Evolutionary conservation across 2,888 invertebrate genomes (phyloP), one percentile per base, ranked within the genome.

Genomic region (Oscheius sp.): DNA sequence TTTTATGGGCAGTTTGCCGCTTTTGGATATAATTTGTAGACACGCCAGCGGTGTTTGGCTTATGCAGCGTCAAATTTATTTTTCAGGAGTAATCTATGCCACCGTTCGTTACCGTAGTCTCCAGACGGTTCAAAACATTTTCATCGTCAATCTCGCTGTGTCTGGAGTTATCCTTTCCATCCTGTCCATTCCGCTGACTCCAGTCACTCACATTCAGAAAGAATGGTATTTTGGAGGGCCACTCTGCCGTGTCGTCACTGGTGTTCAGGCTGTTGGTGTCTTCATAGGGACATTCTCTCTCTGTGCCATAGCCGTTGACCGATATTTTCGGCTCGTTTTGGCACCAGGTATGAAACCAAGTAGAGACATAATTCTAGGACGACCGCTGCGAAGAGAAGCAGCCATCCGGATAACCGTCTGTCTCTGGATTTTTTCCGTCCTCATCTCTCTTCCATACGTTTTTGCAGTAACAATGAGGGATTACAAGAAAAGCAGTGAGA

Each of bases 271-370:
- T 61, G 92, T 94, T 84, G 94, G 94, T 86, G 94, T 97, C 78
- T 96, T 96, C 90, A 94, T 96, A 85, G 95, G 95, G 72, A 95
- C 95, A 1, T 89, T 96, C 82, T 96, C 96, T 6, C 90, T 97
- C 73, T 95, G 94, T 80, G 93, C 95, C 78, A 97, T 97, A 82
- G 96, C 97, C 64, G 92, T 96, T 70, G 96, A 97, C 89, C 91
- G 96, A 68, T 97, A 94, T 88, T 76, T 71, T 57, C 59, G 73
- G 36, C 59, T 80, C 12, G 75, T 75, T 17, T 50, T 71, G 8
- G 69, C 74, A 1, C 79, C 79, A 32, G 76, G 78, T 75, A 38
- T 20, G 32, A 14, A 12, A 20, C 51, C 20, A 45, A 3, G 44
- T 33, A 5, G 2, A 41, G 1, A 30, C 14, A 8, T 51, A 49